Evolutionary conservation across 64 coral and sea anemone species (phyloP), one percentile per base, ranked within the genome.

Genomic region (Pocillopora damicornis): DNA sequence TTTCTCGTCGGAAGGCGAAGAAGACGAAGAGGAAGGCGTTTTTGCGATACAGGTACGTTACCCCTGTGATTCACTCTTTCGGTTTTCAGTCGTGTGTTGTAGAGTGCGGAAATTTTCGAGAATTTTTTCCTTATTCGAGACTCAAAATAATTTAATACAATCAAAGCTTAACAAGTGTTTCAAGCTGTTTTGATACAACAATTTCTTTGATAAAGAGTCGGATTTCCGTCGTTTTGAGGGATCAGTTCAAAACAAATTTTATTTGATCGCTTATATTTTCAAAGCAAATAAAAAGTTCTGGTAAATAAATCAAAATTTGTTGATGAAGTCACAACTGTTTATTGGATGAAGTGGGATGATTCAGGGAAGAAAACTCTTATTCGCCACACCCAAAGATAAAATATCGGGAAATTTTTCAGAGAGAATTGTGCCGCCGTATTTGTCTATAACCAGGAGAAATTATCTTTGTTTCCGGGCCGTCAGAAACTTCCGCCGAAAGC

Each of bases 11-110:
- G 63, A 58, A 59, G 22, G 11, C 2, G 64, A 85, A 57, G 81
- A 85, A 11, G 81, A 72, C 15, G 81, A 85, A 45, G 37, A 85
- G n/a, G 81, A 85, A 25, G 81, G 81, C n/a, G 25, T 85, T 65
- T 85, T 85, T 26, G 51, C 63, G 26, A 73, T 85, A 58, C 64
- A 85, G 81, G 81, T 85, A 45, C n/a, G 81, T 72, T 18, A 23
- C 13, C 9, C 4, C 10, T 79, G 25, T 61, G 10, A 51, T 51
- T 51, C 42, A 51, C 2, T 51, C 13, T 81, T 63, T 63, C 80
- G 18, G 61, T 68, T 57, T 9, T 17, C 16, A 83, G 35, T 68
- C 67, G 25, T 71, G 67, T 0, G 1, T 71, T 23, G 25, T 67
- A 67, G 61, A 66, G 69, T 22, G 12, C 37, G 26, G 79, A 68